phyloP scores from a whole-genome alignment of 1,140 invertebrate genomes.

The Trissolcus basalis region DNA sequence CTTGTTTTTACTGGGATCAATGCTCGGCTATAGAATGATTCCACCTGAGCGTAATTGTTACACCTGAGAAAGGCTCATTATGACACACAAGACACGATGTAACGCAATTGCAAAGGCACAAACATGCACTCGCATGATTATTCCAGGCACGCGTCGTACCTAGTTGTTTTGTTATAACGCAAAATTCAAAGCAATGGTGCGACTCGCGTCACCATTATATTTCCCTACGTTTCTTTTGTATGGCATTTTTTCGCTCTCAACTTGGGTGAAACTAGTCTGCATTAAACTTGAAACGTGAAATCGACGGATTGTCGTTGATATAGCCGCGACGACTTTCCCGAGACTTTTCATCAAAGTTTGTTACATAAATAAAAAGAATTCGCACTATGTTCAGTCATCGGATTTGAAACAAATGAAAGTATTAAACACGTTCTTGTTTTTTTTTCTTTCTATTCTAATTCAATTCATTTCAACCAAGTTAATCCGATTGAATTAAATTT shows the following conservation, averaged over 20 bases:
- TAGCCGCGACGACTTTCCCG: slow-evolving; percentile 25
- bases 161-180: slow-evolving; percentile 4
- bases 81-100: slow-evolving; percentile 39
- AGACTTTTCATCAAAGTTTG: slow-evolving; percentile 17
- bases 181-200: slow-evolving; percentile 13
- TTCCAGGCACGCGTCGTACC: slow-evolving; percentile 38
- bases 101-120: slow-evolving; percentile 26
- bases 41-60: slow-evolving; percentile 8
- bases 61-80: slow-evolving; percentile 40
- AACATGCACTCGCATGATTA: slow-evolving; percentile 29
- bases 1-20: background rate
- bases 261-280: slow-evolving; percentile 48
- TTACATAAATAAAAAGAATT: slow-evolving; percentile 31
- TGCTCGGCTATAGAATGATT: background rate
- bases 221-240: slow-evolving; percentile 6
- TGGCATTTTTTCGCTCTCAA: slow-evolving; percentile 19
- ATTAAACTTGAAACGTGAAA: slow-evolving; percentile 43
- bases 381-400: background rate
- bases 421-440: no score
- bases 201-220: slow-evolving; percentile 23
- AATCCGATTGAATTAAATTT: no score
- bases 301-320: slow-evolving; percentile 31
- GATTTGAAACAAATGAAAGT: background rate
- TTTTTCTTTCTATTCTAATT: no score
- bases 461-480: no score